These are phyloP conservation scores for Pogoniulus pusillus DNA, from an alignment of 2,797 vertebrate genomes.

Conservation along the genomic window DNA sequence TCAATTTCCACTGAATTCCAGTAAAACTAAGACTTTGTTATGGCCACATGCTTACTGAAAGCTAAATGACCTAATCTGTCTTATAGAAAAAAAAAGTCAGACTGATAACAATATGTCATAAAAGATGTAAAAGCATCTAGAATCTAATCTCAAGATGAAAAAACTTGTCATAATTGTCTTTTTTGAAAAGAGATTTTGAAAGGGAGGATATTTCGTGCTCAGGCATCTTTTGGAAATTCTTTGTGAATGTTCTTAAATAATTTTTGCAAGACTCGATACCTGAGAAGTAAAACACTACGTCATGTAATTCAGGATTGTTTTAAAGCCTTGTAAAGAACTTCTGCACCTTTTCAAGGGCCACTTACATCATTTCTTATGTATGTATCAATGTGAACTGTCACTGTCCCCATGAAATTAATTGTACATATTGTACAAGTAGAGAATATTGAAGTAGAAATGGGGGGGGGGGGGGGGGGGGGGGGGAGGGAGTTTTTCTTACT, in stretches of 20 bases:
- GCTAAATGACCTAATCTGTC: background rate
- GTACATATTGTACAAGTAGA: background rate
- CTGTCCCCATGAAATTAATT: background rate
- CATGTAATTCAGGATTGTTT: background rate
- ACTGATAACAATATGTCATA: background rate
- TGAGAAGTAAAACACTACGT: background rate
- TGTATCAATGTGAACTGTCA: background rate
- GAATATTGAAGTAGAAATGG: background rate
- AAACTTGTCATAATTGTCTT: background rate
- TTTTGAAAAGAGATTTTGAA: conserved; percentile 26
- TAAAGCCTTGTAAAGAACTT: background rate
- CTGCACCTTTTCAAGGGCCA: background rate
- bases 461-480: no score
- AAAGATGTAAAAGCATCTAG: background rate
- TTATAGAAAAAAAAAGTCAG: background rate
- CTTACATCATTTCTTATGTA: background rate
- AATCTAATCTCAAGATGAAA: background rate
- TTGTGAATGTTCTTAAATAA: background rate
- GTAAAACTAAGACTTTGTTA: background rate
- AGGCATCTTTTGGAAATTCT: background rate
- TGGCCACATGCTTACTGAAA: background rate
- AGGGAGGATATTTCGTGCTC: background rate
- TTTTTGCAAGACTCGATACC: background rate
- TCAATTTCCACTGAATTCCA: background rate
- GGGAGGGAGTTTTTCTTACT: background rate